Evolutionary conservation across 2,113 vertebrate species (phyloP).

Genomic region (Trinectes maculatus): DNA sequence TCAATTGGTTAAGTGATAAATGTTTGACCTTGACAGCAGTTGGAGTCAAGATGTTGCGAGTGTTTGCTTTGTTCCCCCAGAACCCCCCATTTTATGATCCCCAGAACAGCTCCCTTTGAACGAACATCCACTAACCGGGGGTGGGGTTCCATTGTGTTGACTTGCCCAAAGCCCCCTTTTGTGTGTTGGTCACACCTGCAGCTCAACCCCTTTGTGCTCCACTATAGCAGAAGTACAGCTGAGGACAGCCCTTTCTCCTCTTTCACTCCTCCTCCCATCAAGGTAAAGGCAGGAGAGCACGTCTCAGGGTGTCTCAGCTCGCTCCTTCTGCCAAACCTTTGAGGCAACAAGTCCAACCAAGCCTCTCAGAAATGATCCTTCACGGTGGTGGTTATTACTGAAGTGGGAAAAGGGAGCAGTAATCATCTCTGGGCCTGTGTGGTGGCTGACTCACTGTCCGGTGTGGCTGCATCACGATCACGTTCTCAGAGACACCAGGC

Average conservation of each 20-base stretch:
- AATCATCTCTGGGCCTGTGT: slow-evolving; percentile 62
- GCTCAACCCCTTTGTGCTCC: slow-evolving; percentile 65
- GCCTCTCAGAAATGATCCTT: slow-evolving; percentile 54
- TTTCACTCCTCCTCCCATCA: slow-evolving; percentile 63
- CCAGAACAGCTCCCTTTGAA: slow-evolving; percentile 55
- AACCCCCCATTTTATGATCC: slow-evolving; percentile 40
- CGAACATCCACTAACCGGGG: slow-evolving; percentile 55
- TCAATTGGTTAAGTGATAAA: slow-evolving; percentile 33
- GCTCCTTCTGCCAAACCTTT: slow-evolving; percentile 55
- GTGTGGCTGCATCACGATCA: slow-evolving; percentile 60
- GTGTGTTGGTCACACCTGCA: slow-evolving; percentile 79
- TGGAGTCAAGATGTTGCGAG: slow-evolving; percentile 41
- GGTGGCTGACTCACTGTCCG: slow-evolving; percentile 46
- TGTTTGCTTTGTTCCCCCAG: slow-evolving; percentile 36
- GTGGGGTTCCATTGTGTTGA: slow-evolving; percentile 82
- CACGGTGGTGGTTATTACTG: slow-evolving; percentile 49
- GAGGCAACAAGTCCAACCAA: slow-evolving; percentile 77
- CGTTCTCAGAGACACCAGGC: slow-evolving; percentile 40
- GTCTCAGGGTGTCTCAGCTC: slow-evolving; percentile 51
- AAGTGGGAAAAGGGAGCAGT: slow-evolving; percentile 50
- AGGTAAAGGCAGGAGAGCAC: slow-evolving; percentile 48
- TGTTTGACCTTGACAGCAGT: slow-evolving; percentile 35
- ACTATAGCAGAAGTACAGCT: slow-evolving; percentile 65
- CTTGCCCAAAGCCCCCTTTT: slow-evolving; percentile 65
- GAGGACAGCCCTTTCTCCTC: slow-evolving; percentile 72